Conservation (phyloP, 2,888 invertebrate species). For the Drosophila putrida region DNA sequence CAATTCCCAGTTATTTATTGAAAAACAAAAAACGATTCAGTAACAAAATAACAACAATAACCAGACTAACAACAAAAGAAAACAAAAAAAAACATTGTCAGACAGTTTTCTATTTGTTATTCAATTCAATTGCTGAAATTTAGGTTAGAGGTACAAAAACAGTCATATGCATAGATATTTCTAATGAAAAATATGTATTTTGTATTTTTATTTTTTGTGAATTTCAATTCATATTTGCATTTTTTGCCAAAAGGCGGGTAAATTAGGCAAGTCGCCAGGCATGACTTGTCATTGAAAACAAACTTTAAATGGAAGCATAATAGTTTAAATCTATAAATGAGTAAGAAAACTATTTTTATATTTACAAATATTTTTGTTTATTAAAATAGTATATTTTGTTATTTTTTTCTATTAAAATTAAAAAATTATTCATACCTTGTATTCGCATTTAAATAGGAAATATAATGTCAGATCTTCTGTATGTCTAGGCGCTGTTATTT, state of each 20-base stretch:
- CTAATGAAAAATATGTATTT: constrained; percentile 24
- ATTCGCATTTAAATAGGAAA: too few relatives aligned
- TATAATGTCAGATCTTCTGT: too few relatives aligned
- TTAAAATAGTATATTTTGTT: neutral
- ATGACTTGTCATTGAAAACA: constrained; percentile 1
- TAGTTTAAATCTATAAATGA: neutral
- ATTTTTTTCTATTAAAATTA: neutral
- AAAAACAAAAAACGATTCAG: constrained; percentile 40
- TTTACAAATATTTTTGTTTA: neutral
- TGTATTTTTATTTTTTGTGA: neutral
- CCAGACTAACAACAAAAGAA: constrained; percentile 2
- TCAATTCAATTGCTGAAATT: constrained; percentile 38
- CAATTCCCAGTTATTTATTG: constrained; percentile 61
- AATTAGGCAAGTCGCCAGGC: neutral
- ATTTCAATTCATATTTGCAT: constrained; percentile 22
- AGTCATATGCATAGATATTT: constrained; percentile 15
- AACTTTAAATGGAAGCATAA: neutral
- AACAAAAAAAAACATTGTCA: constrained; percentile 30
- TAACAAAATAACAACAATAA: constrained; percentile 1
- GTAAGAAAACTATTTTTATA: neutral
- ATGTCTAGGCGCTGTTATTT: too few relatives aligned
- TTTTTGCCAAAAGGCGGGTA: constrained; percentile 1
- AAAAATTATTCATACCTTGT: neutral
- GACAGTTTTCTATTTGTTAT: constrained; percentile 34
- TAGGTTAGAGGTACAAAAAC: constrained; percentile 24